Conservation (phyloP, 1,140 invertebrate species). For the Heliconius nattereri region DNA sequence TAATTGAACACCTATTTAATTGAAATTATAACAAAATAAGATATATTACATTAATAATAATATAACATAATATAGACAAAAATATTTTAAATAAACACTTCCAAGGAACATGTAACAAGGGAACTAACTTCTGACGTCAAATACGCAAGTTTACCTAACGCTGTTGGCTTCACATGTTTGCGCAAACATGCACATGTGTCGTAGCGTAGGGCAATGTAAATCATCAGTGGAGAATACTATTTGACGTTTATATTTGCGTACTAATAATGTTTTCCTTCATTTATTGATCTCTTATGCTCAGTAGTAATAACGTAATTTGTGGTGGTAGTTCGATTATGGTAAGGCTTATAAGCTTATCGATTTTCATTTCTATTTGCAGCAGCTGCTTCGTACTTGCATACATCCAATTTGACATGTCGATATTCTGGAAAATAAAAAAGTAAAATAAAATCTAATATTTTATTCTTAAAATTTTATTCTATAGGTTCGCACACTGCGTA, state of each 20-base stretch:
- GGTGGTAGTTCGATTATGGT: not conserved
- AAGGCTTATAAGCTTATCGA: not conserved
- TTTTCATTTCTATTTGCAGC: conserved; percentile 50
- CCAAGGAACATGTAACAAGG: conserved; percentile 32
- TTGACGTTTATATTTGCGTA: conserved; percentile 25
- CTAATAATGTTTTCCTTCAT: conserved; percentile 13
- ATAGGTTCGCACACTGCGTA: not conserved
- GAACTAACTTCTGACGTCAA: conserved; percentile 31
- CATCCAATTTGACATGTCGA: conserved; percentile 65
- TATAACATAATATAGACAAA: not conserved
- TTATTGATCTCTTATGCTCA: not conserved
- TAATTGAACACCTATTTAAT: too few species aligned
- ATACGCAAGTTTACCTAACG: conserved; percentile 26
- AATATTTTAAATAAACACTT: conserved; percentile 26
- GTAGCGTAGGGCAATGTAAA: conserved; percentile 24
- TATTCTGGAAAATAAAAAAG: conserved; percentile 60
- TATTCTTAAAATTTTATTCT: not conserved
- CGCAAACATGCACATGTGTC: conserved; percentile 30
- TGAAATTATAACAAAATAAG: not conserved
- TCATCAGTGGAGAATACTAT: conserved; percentile 20
- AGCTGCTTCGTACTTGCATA: conserved; percentile 65
- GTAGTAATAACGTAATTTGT: not conserved
- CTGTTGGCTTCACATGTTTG: conserved; percentile 29
- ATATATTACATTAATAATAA: not conserved
- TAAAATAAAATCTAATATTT: not conserved